Conservation (phyloP, 2,888 invertebrate genomes). For the Polylopha cassiicola region DNA sequence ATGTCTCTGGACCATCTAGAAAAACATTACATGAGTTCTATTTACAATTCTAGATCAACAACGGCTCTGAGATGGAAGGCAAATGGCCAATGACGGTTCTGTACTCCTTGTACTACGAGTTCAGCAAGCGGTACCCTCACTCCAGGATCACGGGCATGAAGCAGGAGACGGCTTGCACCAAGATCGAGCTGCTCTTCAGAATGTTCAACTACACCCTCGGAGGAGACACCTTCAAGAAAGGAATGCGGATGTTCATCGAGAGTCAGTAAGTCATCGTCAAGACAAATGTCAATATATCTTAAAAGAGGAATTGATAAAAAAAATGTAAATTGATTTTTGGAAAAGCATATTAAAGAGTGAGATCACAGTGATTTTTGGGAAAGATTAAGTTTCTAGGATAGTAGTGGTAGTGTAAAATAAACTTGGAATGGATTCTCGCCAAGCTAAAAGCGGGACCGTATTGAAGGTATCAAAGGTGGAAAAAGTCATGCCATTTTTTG, state of each 20-base stretch:
- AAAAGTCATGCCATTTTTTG: no score
- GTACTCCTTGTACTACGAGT: constrained; percentile 88
- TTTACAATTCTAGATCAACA: constrained; percentile 75
- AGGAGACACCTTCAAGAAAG: constrained; percentile 83
- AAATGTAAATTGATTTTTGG: no score
- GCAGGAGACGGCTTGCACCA: constrained; percentile 84
- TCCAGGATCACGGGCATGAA: constrained; percentile 86
- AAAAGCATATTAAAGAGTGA: no score
- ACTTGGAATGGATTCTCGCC: no score
- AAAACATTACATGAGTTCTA: constrained; percentile 7
- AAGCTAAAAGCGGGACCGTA: no score
- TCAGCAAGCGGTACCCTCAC: constrained; percentile 86
- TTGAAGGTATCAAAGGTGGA: no score
- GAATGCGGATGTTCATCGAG: constrained; percentile 82
- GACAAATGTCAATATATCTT: neutral
- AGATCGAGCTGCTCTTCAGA: constrained; percentile 88
- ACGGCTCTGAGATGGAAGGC: constrained; percentile 84
- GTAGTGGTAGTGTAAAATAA: no score
- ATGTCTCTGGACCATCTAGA: neutral
- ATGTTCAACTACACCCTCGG: constrained; percentile 94
- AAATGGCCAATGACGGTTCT: constrained; percentile 89
- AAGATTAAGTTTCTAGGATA: no score
- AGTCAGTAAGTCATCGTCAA: constrained; percentile 60
- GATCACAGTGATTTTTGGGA: no score
- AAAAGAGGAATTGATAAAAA: neutral